phyloP scores from a whole-genome alignment of 1,140 invertebrate species.

The Drosophila lacteicornis region DNA sequence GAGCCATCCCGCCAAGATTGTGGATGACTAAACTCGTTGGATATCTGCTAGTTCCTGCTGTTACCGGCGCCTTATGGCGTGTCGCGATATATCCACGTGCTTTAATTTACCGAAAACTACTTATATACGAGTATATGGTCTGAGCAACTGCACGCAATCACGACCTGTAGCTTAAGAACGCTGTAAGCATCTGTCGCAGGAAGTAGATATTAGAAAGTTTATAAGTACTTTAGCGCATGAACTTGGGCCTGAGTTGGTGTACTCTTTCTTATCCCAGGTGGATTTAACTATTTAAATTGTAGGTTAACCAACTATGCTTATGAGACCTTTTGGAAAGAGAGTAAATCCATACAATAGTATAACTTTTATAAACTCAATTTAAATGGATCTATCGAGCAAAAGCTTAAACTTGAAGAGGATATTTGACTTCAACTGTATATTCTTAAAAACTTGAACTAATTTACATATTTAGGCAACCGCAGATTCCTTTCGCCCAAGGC shows the following conservation, averaged over 20 bases:
- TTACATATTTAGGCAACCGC: not conserved
- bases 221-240: conserved; percentile 29
- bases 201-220: conserved; percentile 41
- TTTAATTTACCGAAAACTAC: conserved; percentile 48
- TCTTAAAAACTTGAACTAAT: not conserved
- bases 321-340: too few relatives aligned
- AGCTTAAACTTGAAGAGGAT: not conserved
- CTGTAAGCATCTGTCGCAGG: conserved; percentile 45
- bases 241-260: not conserved
- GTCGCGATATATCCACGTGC: conserved; percentile 59
- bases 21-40: conserved; percentile 20
- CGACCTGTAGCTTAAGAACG: conserved; percentile 28
- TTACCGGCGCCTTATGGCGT: conserved; percentile 63
- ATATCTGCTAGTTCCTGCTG: conserved; percentile 31
- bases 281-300: not conserved
- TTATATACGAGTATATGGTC: conserved; percentile 15
- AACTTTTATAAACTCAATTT: not conserved
- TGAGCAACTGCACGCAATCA: conserved; percentile 60
- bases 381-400: not conserved
- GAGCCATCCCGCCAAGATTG: conserved; percentile 47
- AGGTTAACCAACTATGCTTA: not conserved
- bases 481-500: not conserved
- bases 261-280: not conserved
- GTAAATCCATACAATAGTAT: too few relatives aligned
- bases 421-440: not conserved